Percentiles rank a stretch among this genome's conserved stretches.
These are phyloP conservation scores for Sthenelais limicola DNA, from an alignment of 2,888 invertebrate species.

Conservation along the genomic window DNA sequence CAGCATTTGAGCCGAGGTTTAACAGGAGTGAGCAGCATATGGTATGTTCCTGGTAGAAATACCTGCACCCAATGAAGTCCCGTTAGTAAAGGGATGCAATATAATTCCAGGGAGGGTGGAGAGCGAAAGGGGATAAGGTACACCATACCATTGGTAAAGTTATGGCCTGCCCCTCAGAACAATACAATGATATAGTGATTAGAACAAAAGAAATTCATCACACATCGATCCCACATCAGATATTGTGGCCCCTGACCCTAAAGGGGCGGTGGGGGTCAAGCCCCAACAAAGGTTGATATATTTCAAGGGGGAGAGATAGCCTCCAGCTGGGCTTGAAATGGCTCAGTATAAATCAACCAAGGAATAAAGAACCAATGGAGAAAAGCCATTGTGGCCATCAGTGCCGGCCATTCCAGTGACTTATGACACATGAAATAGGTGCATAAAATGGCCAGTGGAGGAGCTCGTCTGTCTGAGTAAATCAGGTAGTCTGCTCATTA, in stretches of 20 bases:
- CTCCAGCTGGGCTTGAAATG: neutral
- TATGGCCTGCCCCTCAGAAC: neutral
- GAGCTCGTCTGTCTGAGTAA: constrained; percentile 34
- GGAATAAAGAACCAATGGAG: too few relatives aligned
- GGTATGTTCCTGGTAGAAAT: too few relatives aligned
- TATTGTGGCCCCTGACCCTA: neutral
- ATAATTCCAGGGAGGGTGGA: too few relatives aligned
- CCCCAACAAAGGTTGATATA: neutral
- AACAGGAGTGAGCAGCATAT: too few relatives aligned
- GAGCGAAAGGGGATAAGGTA: too few relatives aligned
- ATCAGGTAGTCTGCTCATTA: constrained; percentile 5
- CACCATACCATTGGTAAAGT: neutral
- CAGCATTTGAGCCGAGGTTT: too few relatives aligned
- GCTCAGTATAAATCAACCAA: neutral
- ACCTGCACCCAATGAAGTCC: too few relatives aligned
- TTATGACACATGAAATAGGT: neutral
- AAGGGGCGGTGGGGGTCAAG: neutral
- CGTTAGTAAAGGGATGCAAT: too few relatives aligned
- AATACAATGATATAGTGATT: neutral
- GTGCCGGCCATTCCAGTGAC: constrained; percentile 11
- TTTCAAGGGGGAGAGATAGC: neutral
- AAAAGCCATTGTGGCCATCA: neutral
- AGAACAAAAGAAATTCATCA: constrained; percentile 3
- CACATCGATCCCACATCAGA: neutral
- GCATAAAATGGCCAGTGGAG: neutral